phyloP scores from a whole-genome alignment of 2,797 vertebrate genomes.

The Urosaurus nigricauda region DNA sequence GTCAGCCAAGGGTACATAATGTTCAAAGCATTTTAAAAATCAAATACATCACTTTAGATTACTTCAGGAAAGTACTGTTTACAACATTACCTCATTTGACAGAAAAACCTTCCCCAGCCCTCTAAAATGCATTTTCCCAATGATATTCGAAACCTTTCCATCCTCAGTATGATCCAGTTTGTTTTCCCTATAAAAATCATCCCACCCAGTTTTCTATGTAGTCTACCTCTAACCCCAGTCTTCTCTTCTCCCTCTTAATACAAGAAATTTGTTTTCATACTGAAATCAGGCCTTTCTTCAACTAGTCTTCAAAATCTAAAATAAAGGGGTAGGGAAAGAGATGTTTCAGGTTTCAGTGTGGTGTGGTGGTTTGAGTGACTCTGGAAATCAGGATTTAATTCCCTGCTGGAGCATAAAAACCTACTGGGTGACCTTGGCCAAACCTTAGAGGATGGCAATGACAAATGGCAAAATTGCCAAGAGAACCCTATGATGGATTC shows the following conservation, averaged over 20 bases:
- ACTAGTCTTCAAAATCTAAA: neutral
- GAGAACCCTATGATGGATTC: too few relatives aligned
- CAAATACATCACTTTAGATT: neutral
- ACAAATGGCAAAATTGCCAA: too few relatives aligned
- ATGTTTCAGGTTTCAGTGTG: neutral
- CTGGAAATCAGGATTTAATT: too few relatives aligned
- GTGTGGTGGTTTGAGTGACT: too few relatives aligned
- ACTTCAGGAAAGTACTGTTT: slow-evolving; percentile 31
- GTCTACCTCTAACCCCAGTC: slow-evolving; percentile 9
- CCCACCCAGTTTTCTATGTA: slow-evolving; percentile 44
- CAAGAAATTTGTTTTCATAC: neutral
- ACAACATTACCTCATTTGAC: slow-evolving; percentile 44
- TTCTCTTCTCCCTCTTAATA: neutral
- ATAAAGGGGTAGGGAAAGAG: neutral
- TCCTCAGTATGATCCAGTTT: slow-evolving; percentile 64
- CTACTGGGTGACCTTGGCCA: too few relatives aligned
- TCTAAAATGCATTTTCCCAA: neutral
- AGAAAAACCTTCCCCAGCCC: slow-evolving; percentile 25
- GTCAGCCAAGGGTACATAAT: neutral
- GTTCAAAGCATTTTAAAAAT: slow-evolving; percentile 20
- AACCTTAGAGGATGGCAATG: too few relatives aligned
- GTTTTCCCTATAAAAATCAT: slow-evolving; percentile 53
- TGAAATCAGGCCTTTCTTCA: neutral
- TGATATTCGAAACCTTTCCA: slow-evolving; percentile 50
- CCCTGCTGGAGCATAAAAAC: too few relatives aligned